Evolutionary conservation across 2,888 invertebrate genomes (phyloP), one percentile per base, ranked within the genome.

Genomic region (Drosophila kambysellisi): DNA sequence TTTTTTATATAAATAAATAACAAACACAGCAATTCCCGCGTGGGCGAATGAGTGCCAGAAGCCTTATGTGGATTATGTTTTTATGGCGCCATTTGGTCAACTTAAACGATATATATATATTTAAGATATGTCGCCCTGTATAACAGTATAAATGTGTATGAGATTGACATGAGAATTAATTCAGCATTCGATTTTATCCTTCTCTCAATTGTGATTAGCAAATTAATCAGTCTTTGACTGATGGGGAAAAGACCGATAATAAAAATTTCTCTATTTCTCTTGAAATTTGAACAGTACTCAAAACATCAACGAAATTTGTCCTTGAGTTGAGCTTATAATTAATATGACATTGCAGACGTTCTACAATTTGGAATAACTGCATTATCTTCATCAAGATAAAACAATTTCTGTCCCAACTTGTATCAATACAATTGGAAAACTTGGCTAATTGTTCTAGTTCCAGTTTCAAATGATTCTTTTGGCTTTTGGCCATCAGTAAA

Each of bases 61-160:
- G 83, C 87, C 79, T 84, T 83, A 68, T 79, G 79, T 65, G 87
- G 83, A 83, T 84, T 83, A 84, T 83, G 83, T 77, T 84, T 84
- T 84, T 81, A 84, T 83, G 84, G 76, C 70, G 70, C 70, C 66
- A 63, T 66, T 77, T 62, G 62, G 48, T 43, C 56, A 25, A 11
- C 33, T 58, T 60, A 67, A 76, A 67, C 71, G 58, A 46, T 25
- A 8, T 46, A 46, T 4, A 60, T 50, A 48, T 50, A 39, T 57
- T 43, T 66, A 20, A 69, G 52, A 50, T 57, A 64, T 37, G 30
- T 53, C 52, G 41, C 35, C 32, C 39, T 20, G 43, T 48, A 51
- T 37, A 41, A 51, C 17, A 17, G 50, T 17, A 11, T 35, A 25
- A n/a, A n/a, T n/a, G n/a, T n/a, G n/a, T n/a, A n/a, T n/a, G 39